phyloP scores from a whole-genome alignment of 1,140 invertebrate species.

The Mizuhopecten yessoensis region DNA sequence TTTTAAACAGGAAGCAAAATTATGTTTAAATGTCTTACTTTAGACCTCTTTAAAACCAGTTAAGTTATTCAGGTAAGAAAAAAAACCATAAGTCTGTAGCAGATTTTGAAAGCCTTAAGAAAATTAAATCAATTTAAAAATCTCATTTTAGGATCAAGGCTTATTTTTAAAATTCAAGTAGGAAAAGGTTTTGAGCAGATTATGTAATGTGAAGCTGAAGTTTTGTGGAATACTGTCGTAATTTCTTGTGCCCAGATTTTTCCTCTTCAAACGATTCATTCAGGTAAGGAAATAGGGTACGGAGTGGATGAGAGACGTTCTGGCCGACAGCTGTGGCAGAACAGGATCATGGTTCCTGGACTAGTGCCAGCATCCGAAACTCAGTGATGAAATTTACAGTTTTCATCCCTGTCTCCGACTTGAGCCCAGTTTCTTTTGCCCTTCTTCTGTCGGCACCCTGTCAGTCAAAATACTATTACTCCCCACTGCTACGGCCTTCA shows the following conservation, averaged over 20 bases:
- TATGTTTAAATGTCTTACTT: too few relatives aligned
- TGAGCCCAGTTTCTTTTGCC: background rate
- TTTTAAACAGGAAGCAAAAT: too few relatives aligned
- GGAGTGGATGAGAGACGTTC: background rate
- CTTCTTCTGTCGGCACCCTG: slow-evolving; percentile 5
- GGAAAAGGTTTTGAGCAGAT: too few relatives aligned
- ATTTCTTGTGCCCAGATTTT: background rate
- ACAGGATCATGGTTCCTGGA: background rate
- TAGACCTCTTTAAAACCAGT: too few relatives aligned
- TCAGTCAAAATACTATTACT: background rate
- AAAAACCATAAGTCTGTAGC: too few relatives aligned
- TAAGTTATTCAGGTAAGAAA: too few relatives aligned
- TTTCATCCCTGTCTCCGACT: slow-evolving; percentile 31
- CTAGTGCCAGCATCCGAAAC: background rate
- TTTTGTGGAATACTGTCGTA: too few relatives aligned
- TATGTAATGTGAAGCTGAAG: too few relatives aligned
- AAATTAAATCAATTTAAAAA: too few relatives aligned
- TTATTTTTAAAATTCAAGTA: too few relatives aligned
- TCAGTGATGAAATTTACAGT: slow-evolving; percentile 28
- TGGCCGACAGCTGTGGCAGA: background rate
- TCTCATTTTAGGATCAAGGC: too few relatives aligned
- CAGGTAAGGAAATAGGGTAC: background rate
- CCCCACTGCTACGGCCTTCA: background rate
- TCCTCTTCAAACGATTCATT: background rate
- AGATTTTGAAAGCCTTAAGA: too few relatives aligned